These are phyloP conservation scores for Centropyge bicolor DNA, from an alignment of 2,797 vertebrate species.

Conservation along the genomic window DNA sequence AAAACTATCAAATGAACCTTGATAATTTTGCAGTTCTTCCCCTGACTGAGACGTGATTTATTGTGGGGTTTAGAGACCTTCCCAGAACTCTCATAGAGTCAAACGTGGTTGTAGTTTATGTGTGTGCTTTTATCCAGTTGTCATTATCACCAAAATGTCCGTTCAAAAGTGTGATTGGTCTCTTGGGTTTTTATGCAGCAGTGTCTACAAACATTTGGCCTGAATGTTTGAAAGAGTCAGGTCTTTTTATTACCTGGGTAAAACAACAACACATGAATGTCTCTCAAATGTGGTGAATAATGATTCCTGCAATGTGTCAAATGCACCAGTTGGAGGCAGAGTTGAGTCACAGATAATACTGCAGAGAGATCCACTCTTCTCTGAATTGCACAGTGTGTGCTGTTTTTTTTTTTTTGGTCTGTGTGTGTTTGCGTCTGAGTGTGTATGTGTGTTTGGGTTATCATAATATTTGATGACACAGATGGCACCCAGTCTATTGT, in stretches of 20 bases:
- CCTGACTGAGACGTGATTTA: not conserved
- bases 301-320: constrained; percentile 32
- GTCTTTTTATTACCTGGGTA: not conserved
- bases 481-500: constrained; percentile 42
- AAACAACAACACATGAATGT: not conserved
- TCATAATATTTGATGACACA: constrained; percentile 54
- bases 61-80: not conserved
- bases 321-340: constrained; percentile 64
- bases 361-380: constrained; percentile 24
- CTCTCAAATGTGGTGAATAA: not conserved
- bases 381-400: constrained; percentile 17
- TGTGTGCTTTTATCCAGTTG: not conserved
- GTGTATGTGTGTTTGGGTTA: constrained; percentile 30
- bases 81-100: not conserved
- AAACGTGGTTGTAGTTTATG: not conserved
- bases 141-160: not conserved
- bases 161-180: not conserved
- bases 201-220: not conserved
- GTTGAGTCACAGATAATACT: constrained; percentile 53
- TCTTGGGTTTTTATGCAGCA: not conserved
- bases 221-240: not conserved
- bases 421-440: constrained; percentile 21
- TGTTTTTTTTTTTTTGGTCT: constrained; percentile 3
- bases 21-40: not conserved
- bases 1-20: not conserved